Conservation (phyloP, 1,140 invertebrate genomes). For the Aphelinus certus region DNA sequence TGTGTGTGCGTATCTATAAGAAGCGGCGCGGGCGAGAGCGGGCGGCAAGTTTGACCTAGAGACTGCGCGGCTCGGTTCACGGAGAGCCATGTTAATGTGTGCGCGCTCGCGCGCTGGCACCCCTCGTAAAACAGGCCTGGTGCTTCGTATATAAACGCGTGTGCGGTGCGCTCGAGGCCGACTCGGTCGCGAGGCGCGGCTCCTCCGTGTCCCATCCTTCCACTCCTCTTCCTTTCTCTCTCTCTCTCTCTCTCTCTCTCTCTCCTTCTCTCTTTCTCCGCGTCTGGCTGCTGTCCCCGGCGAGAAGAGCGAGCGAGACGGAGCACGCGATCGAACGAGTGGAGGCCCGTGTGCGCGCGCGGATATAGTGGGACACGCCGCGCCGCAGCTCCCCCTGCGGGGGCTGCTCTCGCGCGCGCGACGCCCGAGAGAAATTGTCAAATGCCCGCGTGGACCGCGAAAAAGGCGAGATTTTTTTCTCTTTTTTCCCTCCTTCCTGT, state of each 20-base stretch:
- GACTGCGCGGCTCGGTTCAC: slow-evolving; percentile 54
- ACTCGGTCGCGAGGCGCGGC: too few species aligned
- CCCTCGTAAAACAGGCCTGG: slow-evolving; percentile 10
- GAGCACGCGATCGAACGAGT: slow-evolving; percentile 52
- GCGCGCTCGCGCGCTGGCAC: slow-evolving; percentile 41
- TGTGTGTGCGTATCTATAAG: too few species aligned
- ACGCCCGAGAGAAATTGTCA: too few species aligned
- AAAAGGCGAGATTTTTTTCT: too few species aligned
- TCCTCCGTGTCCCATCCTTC: not conserved
- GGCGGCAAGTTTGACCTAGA: slow-evolving; percentile 58
- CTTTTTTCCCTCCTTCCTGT: too few species aligned
- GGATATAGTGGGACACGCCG: slow-evolving; percentile 56
- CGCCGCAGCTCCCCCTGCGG: slow-evolving; percentile 46
- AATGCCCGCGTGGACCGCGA: too few species aligned
- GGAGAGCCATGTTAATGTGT: slow-evolving; percentile 52
- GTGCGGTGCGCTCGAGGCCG: too few species aligned
- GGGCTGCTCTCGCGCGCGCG: too few species aligned
- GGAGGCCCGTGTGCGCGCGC: slow-evolving; percentile 48
- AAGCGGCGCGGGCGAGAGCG: too few species aligned
- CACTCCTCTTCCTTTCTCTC: not conserved
- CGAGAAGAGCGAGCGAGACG: not conserved
- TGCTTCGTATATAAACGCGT: too few species aligned
- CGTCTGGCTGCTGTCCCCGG: not conserved
- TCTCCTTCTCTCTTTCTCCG: not conserved
- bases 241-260: slow-evolving; percentile 8